These are phyloP conservation scores for Sturnus vulgaris DNA, from an alignment of 2,113 vertebrate genomes.

Conservation along the genomic window DNA sequence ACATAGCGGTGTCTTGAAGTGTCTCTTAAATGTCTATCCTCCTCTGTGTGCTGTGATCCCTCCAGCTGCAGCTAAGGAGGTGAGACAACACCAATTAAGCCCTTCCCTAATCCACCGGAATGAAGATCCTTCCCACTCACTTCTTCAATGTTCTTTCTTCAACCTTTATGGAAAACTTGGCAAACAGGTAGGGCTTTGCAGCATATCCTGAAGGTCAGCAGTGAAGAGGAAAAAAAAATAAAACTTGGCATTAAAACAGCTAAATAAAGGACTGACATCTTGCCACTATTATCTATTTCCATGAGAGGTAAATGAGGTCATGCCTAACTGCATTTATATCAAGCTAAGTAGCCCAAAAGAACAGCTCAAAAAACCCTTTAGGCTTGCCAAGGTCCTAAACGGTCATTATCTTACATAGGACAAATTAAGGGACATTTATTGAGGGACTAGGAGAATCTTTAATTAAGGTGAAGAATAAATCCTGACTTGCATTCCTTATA, in stretches of 20 bases:
- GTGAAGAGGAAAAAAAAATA: not conserved
- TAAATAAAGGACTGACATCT: constrained; percentile 16
- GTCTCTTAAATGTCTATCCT: not conserved
- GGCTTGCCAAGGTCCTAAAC: constrained; percentile 35
- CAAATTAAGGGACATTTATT: constrained; percentile 25
- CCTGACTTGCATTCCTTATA: not conserved
- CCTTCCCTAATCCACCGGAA: not conserved
- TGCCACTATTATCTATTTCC: constrained; percentile 18
- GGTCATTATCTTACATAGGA: constrained; percentile 45
- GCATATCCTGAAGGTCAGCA: constrained; percentile 21
- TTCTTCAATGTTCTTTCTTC: not conserved
- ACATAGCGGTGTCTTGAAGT: not conserved
- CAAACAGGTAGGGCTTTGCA: not conserved
- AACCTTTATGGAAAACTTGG: not conserved
- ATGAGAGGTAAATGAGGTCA: constrained; percentile 43
- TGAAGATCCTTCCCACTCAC: not conserved
- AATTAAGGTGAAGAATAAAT: constrained; percentile 46
- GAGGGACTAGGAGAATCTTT: constrained; percentile 7
- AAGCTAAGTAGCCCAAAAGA: constrained; percentile 34
- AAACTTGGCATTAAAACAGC: not conserved
- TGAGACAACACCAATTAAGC: not conserved
- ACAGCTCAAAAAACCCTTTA: constrained; percentile 29
- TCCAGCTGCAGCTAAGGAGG: not conserved
- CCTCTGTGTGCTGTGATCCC: not conserved
- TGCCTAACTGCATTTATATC: constrained; percentile 33